Evolutionary conservation across 2,888 invertebrate genomes (phyloP).

Genomic region (Graphium colonna): DNA sequence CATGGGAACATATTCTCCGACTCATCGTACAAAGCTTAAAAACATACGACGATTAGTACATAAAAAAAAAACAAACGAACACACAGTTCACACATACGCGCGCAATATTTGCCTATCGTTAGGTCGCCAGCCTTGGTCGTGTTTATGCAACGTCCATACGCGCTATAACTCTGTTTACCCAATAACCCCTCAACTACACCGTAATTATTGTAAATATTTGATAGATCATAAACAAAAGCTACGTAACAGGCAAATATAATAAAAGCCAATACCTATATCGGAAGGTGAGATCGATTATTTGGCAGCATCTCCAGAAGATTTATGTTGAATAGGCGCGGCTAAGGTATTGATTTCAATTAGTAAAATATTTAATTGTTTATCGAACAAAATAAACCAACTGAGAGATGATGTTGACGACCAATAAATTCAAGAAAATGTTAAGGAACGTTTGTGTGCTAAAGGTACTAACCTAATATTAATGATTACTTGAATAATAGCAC

Average conservation of each 20-base stretch:
- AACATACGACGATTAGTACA: background rate
- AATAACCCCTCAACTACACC: conserved; percentile 13
- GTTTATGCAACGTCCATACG: conserved; percentile 11
- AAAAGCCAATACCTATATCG: no score
- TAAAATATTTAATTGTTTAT: no score
- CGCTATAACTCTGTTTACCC: conserved; percentile 11
- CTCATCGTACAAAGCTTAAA: background rate
- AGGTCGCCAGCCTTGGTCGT: conserved; percentile 1
- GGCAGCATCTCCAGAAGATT: no score
- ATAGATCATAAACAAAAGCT: conserved; percentile 14
- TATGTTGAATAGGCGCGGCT: no score
- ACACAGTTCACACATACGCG: background rate
- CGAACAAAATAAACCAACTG: no score
- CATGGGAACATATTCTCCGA: background rate
- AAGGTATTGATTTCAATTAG: no score
- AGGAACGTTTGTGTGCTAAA: no score
- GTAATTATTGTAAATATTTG: conserved; percentile 21
- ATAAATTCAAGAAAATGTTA: no score
- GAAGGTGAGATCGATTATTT: no score
- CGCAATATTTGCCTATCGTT: conserved; percentile 10
- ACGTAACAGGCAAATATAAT: conserved; percentile 10
- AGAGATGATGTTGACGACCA: no score
- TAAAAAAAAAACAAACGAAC: conserved; percentile 6
- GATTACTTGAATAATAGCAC: no score
- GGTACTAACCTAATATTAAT: no score